These are phyloP conservation scores for Acrocephalus arundinaceus DNA, from an alignment of 2,113 vertebrate genomes.

Conservation along the genomic window DNA sequence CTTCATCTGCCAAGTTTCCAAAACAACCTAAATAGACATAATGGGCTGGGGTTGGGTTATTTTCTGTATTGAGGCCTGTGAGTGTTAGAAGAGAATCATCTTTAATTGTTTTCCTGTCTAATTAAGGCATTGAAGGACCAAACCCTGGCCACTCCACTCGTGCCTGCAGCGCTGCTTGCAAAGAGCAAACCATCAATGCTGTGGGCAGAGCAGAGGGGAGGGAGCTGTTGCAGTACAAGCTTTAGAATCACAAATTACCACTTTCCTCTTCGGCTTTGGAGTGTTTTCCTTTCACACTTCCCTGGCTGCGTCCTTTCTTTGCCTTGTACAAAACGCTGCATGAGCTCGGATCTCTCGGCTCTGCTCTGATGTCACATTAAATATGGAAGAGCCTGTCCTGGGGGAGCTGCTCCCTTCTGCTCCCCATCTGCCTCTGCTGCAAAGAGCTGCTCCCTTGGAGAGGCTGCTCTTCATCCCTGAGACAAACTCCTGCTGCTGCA, in stretches of 20 bases:
- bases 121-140: neutral
- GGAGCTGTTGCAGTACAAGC: neutral
- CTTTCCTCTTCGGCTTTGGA: neutral
- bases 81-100: neutral
- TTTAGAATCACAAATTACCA: neutral
- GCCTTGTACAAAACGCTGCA: neutral
- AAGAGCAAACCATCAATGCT: neutral
- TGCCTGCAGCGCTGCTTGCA: neutral
- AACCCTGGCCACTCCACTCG: neutral
- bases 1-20: neutral
- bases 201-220: neutral
- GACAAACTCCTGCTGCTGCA: neutral
- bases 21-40: neutral
- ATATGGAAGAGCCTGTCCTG: neutral
- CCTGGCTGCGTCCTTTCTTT: neutral
- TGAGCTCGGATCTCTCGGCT: neutral
- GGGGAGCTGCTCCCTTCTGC: constrained; percentile 33
- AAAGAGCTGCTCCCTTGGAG: neutral
- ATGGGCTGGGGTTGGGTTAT: neutral
- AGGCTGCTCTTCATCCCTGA: fast-evolving
- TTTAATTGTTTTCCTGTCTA: constrained; percentile 27
- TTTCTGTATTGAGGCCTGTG: neutral
- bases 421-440: constrained; percentile 4
- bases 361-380: neutral
- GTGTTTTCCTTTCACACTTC: neutral